A percentile compares a stretch with the other conserved stretches of the same genome.
Conservation (phyloP, 1,140 invertebrate genomes). For the Drosophila melanica region DNA sequence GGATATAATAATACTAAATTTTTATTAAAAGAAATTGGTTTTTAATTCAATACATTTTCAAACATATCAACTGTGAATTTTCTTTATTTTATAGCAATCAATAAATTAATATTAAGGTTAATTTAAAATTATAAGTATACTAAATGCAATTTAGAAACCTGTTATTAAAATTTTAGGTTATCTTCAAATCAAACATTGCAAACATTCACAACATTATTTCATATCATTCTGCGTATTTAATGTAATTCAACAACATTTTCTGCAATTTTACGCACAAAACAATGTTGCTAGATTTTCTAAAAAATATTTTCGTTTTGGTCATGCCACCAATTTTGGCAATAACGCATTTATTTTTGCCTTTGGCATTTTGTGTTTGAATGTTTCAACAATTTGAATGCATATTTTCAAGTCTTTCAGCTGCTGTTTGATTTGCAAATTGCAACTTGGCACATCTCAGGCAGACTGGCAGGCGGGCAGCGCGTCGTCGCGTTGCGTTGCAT, state of each 20-base stretch:
- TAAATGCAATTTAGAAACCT: too few relatives aligned
- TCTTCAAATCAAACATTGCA: too few relatives aligned
- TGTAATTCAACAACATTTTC: background rate
- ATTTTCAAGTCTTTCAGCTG: slow-evolving; percentile 15
- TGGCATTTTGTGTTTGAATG: slow-evolving; percentile 15
- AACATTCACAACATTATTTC: background rate
- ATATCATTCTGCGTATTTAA: background rate
- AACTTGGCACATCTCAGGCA: slow-evolving; percentile 25
- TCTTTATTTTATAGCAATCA: too few relatives aligned
- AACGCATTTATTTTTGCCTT: background rate
- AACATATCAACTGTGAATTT: too few relatives aligned
- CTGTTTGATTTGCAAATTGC: slow-evolving; percentile 60
- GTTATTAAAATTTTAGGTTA: too few relatives aligned
- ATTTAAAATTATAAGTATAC: too few relatives aligned
- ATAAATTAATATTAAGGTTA: too few relatives aligned
- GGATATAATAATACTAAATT: too few relatives aligned
- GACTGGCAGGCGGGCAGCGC: background rate
- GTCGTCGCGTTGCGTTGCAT: slow-evolving; percentile 19
- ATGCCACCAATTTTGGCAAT: background rate
- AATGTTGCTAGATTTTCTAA: background rate
- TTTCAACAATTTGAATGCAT: slow-evolving; percentile 19
- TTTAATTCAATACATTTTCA: too few relatives aligned
- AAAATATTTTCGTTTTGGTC: background rate
- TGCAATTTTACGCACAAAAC: background rate
- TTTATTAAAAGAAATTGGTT: too few relatives aligned